Evolutionary conservation across 2,113 vertebrate species (phyloP).

Genomic region (Origma solitaria): DNA sequence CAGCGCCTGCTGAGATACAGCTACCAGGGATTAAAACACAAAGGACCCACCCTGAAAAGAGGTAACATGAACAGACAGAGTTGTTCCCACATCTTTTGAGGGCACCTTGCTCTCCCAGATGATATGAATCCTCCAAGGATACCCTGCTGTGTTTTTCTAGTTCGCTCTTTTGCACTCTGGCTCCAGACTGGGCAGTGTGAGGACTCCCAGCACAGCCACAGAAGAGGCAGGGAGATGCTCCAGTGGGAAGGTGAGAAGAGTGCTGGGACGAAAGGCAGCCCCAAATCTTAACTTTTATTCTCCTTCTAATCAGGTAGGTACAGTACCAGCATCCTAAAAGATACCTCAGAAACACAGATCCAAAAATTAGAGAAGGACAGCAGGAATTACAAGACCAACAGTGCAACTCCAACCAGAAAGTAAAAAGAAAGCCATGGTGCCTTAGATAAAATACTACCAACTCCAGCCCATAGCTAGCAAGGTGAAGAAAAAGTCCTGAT

Average conservation of each 20-base stretch:
- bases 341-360: not conserved
- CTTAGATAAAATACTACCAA: not conserved
- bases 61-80: not conserved
- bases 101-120: not conserved
- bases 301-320: not conserved
- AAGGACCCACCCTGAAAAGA: not conserved
- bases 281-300: not conserved
- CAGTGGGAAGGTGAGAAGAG: rapidly evolving
- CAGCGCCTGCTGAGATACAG: not conserved
- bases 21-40: not conserved
- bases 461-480: not conserved
- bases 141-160: not conserved
- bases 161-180: not conserved
- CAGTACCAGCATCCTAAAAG: not conserved
- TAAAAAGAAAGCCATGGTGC: not conserved
- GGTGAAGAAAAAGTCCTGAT: not conserved
- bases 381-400: not conserved
- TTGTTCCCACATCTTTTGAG: not conserved
- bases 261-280: not conserved
- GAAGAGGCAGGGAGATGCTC: not conserved
- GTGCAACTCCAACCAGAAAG: not conserved
- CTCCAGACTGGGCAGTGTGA: not conserved
- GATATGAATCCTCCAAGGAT: not conserved
- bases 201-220: not conserved
- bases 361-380: not conserved